These are phyloP conservation scores for Drosophila rubida DNA, from an alignment of 2,888 invertebrate species.

Conservation along the genomic window DNA sequence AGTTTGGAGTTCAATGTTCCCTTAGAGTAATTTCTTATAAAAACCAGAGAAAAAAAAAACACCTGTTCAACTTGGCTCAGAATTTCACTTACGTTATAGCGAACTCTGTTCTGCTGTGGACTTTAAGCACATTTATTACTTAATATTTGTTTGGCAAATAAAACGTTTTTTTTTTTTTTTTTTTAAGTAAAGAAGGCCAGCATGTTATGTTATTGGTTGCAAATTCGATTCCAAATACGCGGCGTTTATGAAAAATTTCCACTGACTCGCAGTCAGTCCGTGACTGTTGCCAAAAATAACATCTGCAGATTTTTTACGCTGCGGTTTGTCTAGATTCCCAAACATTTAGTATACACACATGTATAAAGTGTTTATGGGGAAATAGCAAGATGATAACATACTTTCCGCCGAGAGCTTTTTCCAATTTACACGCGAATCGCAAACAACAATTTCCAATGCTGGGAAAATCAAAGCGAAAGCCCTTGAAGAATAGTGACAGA, in stretches of 20 bases:
- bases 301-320: slow-evolving; percentile 27
- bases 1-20: slow-evolving; percentile 2
- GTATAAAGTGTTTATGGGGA: not conserved
- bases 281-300: slow-evolving; percentile 41
- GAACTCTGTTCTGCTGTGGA: slow-evolving; percentile 9
- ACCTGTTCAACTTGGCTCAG: slow-evolving; percentile 39
- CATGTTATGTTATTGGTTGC: slow-evolving; percentile 26
- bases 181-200: slow-evolving; percentile 14
- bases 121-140: slow-evolving; percentile 36
- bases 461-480: slow-evolving; percentile 12
- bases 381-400: not conserved
- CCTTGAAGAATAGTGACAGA: not conserved
- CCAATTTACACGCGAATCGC: slow-evolving; percentile 14
- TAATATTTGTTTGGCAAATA: slow-evolving; percentile 43
- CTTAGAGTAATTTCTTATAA: slow-evolving; percentile 4
- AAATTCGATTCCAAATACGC: slow-evolving; percentile 32
- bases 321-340: not conserved
- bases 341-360: not conserved
- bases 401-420: not conserved
- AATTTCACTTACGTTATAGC: slow-evolving; percentile 16
- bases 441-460: slow-evolving; percentile 22
- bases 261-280: not conserved
- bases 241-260: slow-evolving; percentile 37
- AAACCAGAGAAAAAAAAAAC: slow-evolving; percentile 31
- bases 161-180: not conserved